Evolutionary conservation across 2,888 invertebrate species (phyloP), one percentile per base, ranked within the genome.

Genomic region (Sepiola atlantica): DNA sequence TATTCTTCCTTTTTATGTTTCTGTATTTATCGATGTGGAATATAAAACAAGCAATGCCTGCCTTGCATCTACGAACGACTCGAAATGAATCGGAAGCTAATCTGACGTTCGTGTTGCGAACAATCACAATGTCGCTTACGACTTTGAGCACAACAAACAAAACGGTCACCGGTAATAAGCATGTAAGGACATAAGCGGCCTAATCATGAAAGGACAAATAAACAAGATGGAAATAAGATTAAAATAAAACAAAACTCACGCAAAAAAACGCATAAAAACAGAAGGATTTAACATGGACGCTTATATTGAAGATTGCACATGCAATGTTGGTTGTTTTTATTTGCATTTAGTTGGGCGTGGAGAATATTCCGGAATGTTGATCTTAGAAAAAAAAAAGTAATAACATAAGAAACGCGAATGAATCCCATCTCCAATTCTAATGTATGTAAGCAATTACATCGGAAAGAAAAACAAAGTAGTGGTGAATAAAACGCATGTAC

Each of bases 101-200:
- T 77, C 77, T 77, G 32, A 77, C 77, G 77, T 16, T 77, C 77
- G 77, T n/a, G 77, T 77, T 77, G 77, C 77, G 77, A 32, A 32
- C 77, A 77, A 77, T 77, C 77, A 77, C 77, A 2, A 32, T 32
- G 77, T 77, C 77, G 77, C 77, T 77, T 77, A 77, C 77, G 77
- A 77, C 32, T 14, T n/a, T n/a, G 77, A 77, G 77, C 77, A 77
- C n/a, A 77, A 77, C 77, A 77, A 77, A 77, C n/a, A 77, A 77
- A 77, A 12, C 10, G 77, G 77, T 77, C 77, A 77, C 16, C 77
- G 32, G 77, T 77, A 77, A 77, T 77, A 77, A 77, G n/a, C 77
- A n/a, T 77, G 77, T 77, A 77, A 77, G 77, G n/a, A 77, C 77
- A 77, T 77, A 77, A 77, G 77, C 77, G 77, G 32, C 77, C 77